phyloP scores from a whole-genome alignment of 2,113 vertebrate genomes.

The Petroica traversi region DNA sequence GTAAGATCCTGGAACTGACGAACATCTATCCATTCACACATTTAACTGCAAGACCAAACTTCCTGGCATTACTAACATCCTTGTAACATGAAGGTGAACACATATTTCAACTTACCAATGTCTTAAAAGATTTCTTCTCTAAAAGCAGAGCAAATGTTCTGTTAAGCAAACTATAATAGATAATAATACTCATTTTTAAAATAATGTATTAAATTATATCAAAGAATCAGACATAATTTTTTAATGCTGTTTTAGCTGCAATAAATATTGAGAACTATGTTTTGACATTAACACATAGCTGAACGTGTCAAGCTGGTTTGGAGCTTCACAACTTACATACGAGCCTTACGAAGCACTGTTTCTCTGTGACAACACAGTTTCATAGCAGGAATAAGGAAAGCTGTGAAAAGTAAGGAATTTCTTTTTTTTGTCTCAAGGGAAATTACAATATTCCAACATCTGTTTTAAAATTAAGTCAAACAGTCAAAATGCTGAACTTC shows the following conservation, averaged over 20 bases:
- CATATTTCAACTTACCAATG: background rate
- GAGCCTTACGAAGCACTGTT: background rate
- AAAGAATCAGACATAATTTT: background rate
- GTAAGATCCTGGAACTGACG: background rate
- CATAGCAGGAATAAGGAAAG: slow-evolving; percentile 11
- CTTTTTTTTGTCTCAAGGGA: background rate
- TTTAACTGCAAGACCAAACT: background rate
- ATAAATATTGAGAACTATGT: background rate
- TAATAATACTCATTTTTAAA: background rate
- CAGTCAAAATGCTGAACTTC: slow-evolving; percentile 11
- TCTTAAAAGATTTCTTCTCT: background rate
- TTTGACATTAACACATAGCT: background rate
- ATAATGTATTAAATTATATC: background rate
- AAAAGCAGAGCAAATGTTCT: background rate
- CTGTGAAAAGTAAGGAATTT: background rate
- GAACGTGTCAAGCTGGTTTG: background rate
- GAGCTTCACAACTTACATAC: background rate
- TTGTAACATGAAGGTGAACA: background rate
- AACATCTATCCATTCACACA: background rate
- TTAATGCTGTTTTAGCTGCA: background rate
- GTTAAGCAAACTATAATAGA: background rate
- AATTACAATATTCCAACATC: slow-evolving; percentile 44
- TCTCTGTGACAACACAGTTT: background rate
- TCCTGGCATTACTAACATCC: background rate
- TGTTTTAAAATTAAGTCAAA: slow-evolving; percentile 51